A percentile compares a stretch with the other conserved stretches of the same genome.
These are phyloP conservation scores for Temnothorax longispinosus DNA, from an alignment of 1,140 invertebrate genomes.

Conservation along the genomic window DNA sequence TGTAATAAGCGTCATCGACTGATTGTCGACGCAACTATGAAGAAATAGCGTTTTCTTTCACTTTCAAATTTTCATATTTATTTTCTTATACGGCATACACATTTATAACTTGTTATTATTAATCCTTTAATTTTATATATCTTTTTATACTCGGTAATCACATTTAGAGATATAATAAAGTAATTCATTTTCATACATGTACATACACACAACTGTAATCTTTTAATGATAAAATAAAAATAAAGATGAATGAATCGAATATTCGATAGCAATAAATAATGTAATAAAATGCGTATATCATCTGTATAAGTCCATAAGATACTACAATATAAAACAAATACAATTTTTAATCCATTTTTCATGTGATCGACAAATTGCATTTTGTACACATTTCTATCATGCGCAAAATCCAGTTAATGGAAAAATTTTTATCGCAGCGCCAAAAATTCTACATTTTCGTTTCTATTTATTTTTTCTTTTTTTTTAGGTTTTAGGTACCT, in stretches of 20 bases:
- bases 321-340: background rate
- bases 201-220: background rate
- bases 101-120: background rate
- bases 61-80: background rate
- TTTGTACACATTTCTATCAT: background rate
- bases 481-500: conserved; percentile 13
- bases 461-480: background rate
- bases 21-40: background rate
- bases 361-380: conserved; percentile 26
- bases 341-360: conserved; percentile 4
- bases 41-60: background rate
- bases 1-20: conserved; percentile 15
- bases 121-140: background rate
- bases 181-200: background rate
- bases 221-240: background rate
- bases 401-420: conserved; percentile 22
- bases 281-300: background rate
- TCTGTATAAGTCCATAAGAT: background rate
- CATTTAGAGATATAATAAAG: background rate
- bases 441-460: background rate
- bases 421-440: conserved; percentile 3
- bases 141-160: background rate
- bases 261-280: conserved; percentile 9
- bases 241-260: background rate
- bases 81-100: background rate